phyloP scores from a whole-genome alignment of 2,888 invertebrate species.

The Oxycera nigricornis region DNA sequence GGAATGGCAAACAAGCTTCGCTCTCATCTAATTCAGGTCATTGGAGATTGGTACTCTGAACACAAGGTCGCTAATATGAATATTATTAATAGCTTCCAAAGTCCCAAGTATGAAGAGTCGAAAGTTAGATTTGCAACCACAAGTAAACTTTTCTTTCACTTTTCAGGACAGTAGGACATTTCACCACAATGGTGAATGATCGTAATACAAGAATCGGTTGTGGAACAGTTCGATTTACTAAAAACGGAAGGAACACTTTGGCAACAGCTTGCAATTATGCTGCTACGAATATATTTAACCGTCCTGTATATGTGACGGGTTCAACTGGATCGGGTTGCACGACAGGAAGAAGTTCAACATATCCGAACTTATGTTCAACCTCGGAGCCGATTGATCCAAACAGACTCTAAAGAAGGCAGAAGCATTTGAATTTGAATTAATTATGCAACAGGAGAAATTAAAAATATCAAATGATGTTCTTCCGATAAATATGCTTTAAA shows the following conservation, averaged over 20 bases:
- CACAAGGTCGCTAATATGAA: slow-evolving; percentile 8
- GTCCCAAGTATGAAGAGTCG: not conserved
- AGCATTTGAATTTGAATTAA: no score
- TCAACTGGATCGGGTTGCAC: slow-evolving; percentile 5
- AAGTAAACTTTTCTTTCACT: not conserved
- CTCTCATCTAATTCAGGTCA: not conserved
- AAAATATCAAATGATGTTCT: no score
- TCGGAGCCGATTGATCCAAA: slow-evolving; percentile 1
- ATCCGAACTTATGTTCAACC: slow-evolving; percentile 16
- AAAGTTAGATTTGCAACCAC: not conserved
- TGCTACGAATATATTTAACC: slow-evolving; percentile 7
- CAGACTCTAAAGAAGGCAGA: not conserved
- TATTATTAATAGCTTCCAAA: slow-evolving; percentile 7
- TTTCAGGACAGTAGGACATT: slow-evolving; percentile 17
- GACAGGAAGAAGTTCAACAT: not conserved
- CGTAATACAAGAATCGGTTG: slow-evolving; percentile 3
- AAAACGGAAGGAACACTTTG: not conserved
- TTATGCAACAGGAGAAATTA: no score
- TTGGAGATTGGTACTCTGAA: slow-evolving; percentile 4
- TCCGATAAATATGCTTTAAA: no score
- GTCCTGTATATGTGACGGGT: slow-evolving; percentile 13
- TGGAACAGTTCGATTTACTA: slow-evolving; percentile 7
- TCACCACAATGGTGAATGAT: slow-evolving; percentile 19
- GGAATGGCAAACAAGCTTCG: not conserved
- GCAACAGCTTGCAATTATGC: slow-evolving; percentile 29